Conservation (phyloP, 2,797 vertebrate species). For the Phyllotis vaccarum region DNA sequence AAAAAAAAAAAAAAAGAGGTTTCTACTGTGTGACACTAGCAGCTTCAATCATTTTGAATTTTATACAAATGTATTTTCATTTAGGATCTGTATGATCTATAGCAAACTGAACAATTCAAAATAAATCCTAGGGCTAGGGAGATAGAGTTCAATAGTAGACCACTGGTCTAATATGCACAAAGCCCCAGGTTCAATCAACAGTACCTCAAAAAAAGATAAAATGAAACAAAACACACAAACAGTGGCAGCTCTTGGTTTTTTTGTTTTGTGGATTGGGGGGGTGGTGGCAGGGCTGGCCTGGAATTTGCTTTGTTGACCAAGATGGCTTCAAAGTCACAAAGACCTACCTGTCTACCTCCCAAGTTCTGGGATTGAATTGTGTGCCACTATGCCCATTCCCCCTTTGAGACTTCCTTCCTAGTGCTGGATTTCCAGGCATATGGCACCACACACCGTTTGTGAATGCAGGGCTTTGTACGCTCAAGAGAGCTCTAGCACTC, state of each 20-base stretch:
- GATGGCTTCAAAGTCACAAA: background rate
- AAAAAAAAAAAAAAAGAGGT: background rate
- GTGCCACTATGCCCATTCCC: too few species aligned
- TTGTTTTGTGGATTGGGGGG: too few species aligned
- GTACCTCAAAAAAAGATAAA: background rate
- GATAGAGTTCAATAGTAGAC: background rate
- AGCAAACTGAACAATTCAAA: constrained; percentile 41
- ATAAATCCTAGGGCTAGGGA: background rate
- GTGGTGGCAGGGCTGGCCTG: background rate
- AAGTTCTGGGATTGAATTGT: background rate
- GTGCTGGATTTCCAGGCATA: background rate
- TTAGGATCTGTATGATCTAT: background rate
- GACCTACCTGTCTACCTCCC: background rate
- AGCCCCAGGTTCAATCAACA: background rate
- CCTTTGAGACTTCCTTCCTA: background rate
- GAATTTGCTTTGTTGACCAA: background rate
- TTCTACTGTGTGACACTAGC: background rate
- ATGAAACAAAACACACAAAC: background rate
- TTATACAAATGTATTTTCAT: constrained; percentile 19
- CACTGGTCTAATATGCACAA: background rate
- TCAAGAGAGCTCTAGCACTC: background rate
- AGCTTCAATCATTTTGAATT: background rate
- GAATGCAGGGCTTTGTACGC: background rate
- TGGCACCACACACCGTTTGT: background rate
- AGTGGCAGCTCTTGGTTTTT: background rate